phyloP scores from a whole-genome alignment of 1,140 invertebrate species.

The Saccostrea cuccullata region DNA sequence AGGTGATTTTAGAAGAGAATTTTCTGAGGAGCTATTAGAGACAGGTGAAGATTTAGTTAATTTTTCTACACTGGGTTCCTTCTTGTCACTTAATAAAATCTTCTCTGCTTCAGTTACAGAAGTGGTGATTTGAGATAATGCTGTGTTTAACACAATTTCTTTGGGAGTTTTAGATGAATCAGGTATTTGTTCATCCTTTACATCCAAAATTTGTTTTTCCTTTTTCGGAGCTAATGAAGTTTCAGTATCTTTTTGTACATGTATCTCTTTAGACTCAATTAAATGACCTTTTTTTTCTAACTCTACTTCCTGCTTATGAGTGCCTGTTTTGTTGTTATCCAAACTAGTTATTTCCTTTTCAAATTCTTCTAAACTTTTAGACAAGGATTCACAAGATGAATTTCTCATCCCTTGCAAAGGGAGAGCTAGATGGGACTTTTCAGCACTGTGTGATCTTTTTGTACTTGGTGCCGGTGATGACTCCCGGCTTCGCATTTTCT shows the following conservation, averaged over 20 bases:
- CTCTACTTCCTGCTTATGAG: background rate
- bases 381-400: background rate
- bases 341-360: background rate
- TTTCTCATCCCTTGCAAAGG: background rate
- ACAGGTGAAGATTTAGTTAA: background rate
- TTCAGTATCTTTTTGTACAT: background rate
- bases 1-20: background rate
- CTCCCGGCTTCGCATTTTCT: background rate
- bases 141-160: background rate
- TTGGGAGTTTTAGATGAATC: background rate
- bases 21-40: conserved; percentile 2
- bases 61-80: background rate
- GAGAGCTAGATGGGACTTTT: background rate
- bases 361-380: conserved; percentile 30
- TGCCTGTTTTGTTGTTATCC: background rate
- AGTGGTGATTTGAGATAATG: background rate
- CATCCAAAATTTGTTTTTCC: background rate
- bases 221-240: background rate
- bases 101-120: background rate
- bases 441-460: background rate
- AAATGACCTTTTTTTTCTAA: background rate
- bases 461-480: background rate
- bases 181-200: background rate
- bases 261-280: background rate
- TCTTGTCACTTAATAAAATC: no score